Evolutionary conservation across 2,888 invertebrate species (phyloP), one percentile per base, ranked within the genome.

Genomic region (Hemaris fuciformis): DNA sequence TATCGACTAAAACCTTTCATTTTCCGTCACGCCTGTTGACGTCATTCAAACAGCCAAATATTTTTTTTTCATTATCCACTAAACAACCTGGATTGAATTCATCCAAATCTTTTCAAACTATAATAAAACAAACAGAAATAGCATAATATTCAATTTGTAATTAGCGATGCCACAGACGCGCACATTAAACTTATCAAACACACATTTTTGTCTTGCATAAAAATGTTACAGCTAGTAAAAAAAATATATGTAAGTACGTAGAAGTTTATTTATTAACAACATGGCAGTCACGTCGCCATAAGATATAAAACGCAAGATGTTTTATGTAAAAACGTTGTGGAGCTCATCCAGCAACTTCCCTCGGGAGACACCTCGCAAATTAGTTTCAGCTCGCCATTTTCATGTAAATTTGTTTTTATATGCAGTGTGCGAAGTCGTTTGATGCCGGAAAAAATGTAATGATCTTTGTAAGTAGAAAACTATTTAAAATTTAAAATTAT

Each of bases 381-480:
- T 75, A 74, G 70, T 72, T 77, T 74, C 68, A 63, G 64, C 57
- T 71, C 70, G 69, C 71, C 68, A 79, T 74, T 74, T 70, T 72
- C 67, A 77, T 74, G 73, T 68, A 76, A 73, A 76, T 76, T 67
- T 57, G 41, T 64, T 73, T n/a, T 45, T 59, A 67, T 31, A 53
- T 27, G 2, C 15, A 46, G n/a, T n/a, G n/a, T 22, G 22, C 22
- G 22, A n/a, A n/a, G n/a, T 38, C 13, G 45, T 46, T 22, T 13
- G 45, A n/a, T 13, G 22, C 13, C 23, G 13, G 13, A 23, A 23
- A 46, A 13, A 22, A 13, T 22, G 23, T 23, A 45, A 13, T 20
- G 45, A 10, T 10, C 10, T 18, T 23, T 43, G 18, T 15, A 43
- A 43, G 10, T 7, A 20, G 18, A 43, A 34, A 20, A 22, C 43